Conservation (phyloP, 1,140 invertebrate genomes). For the Aphelenchoides besseyi region DNA sequence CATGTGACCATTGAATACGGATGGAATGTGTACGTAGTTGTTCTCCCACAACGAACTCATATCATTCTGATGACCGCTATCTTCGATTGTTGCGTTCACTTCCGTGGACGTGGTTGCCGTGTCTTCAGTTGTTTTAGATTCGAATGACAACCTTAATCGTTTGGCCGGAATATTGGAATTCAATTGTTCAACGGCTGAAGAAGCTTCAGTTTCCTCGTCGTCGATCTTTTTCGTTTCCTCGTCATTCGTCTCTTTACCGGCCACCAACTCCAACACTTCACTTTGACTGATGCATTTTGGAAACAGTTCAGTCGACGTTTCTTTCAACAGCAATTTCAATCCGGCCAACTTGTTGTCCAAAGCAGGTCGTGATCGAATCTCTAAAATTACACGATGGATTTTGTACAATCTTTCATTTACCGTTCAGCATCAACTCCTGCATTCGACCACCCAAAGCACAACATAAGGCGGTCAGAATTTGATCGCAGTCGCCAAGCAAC, state of each 20-base stretch:
- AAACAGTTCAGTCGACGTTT: neutral
- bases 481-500: conserved; percentile 39
- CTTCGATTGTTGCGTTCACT: neutral
- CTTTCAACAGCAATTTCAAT: neutral
- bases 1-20: conserved; percentile 19
- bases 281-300: conserved; percentile 3
- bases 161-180: conserved; percentile 2
- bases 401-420: no score
- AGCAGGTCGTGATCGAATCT: no score
- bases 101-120: no score
- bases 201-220: conserved; percentile 22
- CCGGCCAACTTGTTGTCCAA: neutral
- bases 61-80: neutral
- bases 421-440: conserved; percentile 41
- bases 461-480: conserved; percentile 34
- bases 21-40: conserved; percentile 32
- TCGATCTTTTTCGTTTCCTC: conserved; percentile 26
- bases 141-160: conserved; percentile 2
- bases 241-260: conserved; percentile 14
- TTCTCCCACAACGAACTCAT: conserved; percentile 22
- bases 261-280: conserved; percentile 37
- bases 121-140: no score
- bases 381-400: no score
- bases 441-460: conserved; percentile 41
- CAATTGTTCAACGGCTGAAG: no score